Evolutionary conservation across 1,140 invertebrate genomes (phyloP), one percentile per base, ranked within the genome.

Genomic region (Trinorchestia longiramus): DNA sequence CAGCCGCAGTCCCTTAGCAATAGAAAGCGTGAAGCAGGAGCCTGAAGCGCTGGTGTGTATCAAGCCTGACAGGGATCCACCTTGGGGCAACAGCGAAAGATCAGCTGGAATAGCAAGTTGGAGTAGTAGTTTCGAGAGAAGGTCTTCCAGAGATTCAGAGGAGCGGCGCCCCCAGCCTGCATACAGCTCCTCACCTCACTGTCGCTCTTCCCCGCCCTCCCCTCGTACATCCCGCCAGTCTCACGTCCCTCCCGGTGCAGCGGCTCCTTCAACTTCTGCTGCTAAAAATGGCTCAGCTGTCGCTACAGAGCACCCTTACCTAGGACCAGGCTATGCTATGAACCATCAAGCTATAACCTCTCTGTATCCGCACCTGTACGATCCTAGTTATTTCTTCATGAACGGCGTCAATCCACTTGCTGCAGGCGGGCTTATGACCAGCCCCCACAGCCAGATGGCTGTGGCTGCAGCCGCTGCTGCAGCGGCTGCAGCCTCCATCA

Each of bases 391-490:
- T 94, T 94, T 94, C 19, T 94, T 94, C 43, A 94, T 94, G 6
- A 94, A 94, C 92, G 92, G 92, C 92, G 88, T 91, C 28, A 91
- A 91, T 44, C 92, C 92, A 15, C 92, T 94, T n/a, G 92, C 92
- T 45, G 92, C 92, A 17, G 92, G 92, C 44, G 92, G 92, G 36
- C 43, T 94, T 15, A 94, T 94, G 43, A n/a, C 43, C 43, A 94
- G 92, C 44, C 92, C 8, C 43, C 92, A 94, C 92, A 94, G 92
- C 44, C 92, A 94, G 44, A 94, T 94, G 92, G 92, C 92, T 47
- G 92, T 94, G 43, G 92, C 92, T n/a, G 92, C 92, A n/a, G 92
- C 92, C 40, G 92, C 92, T 47, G 92, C 92, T 45, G 92, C 92
- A 40, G 92, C 92, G 6, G 92, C 92, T 44, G 92, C 92, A 3